These are phyloP conservation scores for Lysandra coridon DNA, from an alignment of 2,888 invertebrate genomes.

Conservation along the genomic window DNA sequence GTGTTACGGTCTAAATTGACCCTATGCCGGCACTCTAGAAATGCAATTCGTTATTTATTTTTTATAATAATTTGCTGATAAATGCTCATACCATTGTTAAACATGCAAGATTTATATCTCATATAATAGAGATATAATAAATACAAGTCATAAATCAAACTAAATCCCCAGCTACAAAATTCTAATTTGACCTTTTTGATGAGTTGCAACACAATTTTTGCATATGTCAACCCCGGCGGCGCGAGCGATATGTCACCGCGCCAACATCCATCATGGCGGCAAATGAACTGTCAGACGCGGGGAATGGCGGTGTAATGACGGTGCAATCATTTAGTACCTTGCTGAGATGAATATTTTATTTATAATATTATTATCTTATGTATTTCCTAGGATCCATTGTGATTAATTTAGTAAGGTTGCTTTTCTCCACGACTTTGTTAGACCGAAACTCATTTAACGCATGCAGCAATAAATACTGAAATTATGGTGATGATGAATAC, in stretches of 20 bases:
- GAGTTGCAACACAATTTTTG: conserved; percentile 77
- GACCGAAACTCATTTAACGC: no score
- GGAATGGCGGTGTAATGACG: conserved; percentile 62
- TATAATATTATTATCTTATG: background rate
- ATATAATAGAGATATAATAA: background rate
- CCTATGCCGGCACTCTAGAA: no score
- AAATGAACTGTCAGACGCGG: conserved; percentile 73
- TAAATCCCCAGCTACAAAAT: conserved; percentile 43
- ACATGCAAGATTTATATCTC: background rate
- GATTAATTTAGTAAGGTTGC: background rate
- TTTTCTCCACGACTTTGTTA: no score
- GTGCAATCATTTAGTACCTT: conserved; percentile 37
- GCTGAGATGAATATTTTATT: conserved; percentile 1
- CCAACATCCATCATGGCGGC: conserved; percentile 73
- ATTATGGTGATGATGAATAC: no score
- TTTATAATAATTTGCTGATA: no score
- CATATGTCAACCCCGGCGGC: conserved; percentile 72
- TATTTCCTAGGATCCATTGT: background rate
- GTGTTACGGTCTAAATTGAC: no score
- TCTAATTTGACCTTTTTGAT: conserved; percentile 70
- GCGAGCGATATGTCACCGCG: conserved; percentile 68
- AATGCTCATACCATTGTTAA: no score
- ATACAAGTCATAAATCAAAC: conserved; percentile 40
- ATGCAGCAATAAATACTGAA: no score
- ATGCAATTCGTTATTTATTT: no score